A percentile compares a stretch with the other conserved stretches of the same genome.
These are phyloP conservation scores for Delia radicum DNA, from an alignment of 1,140 invertebrate genomes.

Conservation along the genomic window DNA sequence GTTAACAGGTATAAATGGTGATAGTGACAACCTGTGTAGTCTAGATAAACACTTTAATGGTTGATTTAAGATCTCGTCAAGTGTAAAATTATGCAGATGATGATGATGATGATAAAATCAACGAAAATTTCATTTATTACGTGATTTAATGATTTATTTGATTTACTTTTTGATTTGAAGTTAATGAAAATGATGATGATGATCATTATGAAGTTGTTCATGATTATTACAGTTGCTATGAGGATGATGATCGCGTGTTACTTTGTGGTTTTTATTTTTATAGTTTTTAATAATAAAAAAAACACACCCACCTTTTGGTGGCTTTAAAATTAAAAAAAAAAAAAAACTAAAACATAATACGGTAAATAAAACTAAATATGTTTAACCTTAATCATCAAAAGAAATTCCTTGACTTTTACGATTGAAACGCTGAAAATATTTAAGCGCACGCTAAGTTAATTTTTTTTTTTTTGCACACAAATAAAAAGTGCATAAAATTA, in stretches of 20 bases:
- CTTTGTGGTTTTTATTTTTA: not conserved
- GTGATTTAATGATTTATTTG: constrained; percentile 14
- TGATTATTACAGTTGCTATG: too few relatives aligned
- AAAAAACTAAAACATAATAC: not conserved
- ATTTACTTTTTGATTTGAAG: not conserved
- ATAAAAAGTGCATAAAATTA: not conserved
- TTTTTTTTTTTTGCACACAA: not conserved
- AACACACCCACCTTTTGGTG: not conserved
- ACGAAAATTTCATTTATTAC: constrained; percentile 5
- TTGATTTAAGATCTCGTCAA: constrained; percentile 13
- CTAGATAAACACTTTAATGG: constrained; percentile 6
- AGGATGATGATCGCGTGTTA: not conserved
- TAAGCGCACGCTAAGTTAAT: not conserved
- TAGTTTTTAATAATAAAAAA: too few relatives aligned
- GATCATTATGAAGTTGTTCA: not conserved
- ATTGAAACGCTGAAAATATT: not conserved
- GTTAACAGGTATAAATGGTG: not conserved
- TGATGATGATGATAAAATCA: not conserved
- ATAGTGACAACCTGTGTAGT: not conserved
- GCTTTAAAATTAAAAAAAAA: too few relatives aligned
- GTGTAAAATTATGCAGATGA: constrained; percentile 7
- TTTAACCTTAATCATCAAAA: not conserved
- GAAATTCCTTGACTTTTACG: not conserved
- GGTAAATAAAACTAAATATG: not conserved
- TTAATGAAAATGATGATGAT: not conserved